These are phyloP conservation scores for Digitonthophagus gazella DNA, from an alignment of 2,888 invertebrate species.

Conservation along the genomic window DNA sequence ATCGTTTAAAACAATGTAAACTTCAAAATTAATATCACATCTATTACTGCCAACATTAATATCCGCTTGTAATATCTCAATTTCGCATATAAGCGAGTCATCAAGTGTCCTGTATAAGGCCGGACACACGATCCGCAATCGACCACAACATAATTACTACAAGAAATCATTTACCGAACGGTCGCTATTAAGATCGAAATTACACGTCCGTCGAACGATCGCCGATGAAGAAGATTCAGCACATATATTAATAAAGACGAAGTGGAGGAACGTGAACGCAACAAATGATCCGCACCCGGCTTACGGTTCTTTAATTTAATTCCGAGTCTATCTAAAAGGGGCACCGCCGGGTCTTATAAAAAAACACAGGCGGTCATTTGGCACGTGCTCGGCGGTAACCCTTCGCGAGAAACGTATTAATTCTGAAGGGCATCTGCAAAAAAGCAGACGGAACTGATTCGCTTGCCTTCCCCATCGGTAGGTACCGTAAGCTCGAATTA, in stretches of 20 bases:
- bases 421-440: slow-evolving; percentile 26
- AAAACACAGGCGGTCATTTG: slow-evolving; percentile 20
- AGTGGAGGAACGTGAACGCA: not conserved
- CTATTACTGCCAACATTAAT: not conserved
- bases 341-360: not conserved
- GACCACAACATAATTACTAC: not conserved
- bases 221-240: not conserved
- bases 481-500: slow-evolving; percentile 32
- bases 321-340: slow-evolving; percentile 3
- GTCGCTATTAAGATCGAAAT: not conserved
- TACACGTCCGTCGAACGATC: not conserved
- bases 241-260: slow-evolving; percentile 13
- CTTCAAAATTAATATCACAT: not conserved
- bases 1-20: not conserved
- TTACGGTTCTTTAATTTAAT: slow-evolving; percentile 21
- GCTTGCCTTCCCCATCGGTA: too few species aligned
- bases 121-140: not conserved
- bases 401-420: slow-evolving; percentile 20
- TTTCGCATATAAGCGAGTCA: not conserved
- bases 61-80: not conserved
- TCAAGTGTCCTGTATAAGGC: not conserved
- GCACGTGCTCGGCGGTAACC: slow-evolving; percentile 21
- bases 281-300: not conserved
- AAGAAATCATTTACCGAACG: not conserved
- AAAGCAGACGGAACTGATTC: slow-evolving; percentile 17